Base-by-base conservation (phyloP, 2,797 vertebrate genomes). In the Neosalanx taihuensis region DNA sequence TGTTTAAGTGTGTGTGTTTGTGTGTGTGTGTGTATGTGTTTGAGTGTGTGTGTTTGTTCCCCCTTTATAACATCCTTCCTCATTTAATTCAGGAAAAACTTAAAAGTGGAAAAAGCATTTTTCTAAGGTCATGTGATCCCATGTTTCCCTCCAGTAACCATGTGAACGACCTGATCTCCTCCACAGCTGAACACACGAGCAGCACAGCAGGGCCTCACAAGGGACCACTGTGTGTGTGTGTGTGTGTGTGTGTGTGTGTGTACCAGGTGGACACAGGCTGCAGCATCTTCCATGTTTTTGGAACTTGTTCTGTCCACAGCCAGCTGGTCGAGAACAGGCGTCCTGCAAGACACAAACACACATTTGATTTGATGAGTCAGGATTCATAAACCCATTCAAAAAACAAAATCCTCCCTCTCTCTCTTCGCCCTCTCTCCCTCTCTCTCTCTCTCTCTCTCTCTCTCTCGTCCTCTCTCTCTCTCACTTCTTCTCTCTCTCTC, bases 181-280 rank as follows among this genome's bases (percentile, higher is more conserved):
- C 35, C 35, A 37, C 35, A 37, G 35, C 35, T 37, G 35, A 37
- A 37, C 6, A 37, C 35, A 9, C 6, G 6, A 35, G 6, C 33
- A 35, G 33, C 33, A 2, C 33, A 5, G 33, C 33, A n/a, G 0
- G 33, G 6, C 35, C 35, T 37, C 35, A 37, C n/a, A 4, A 7
- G 17, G 1, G 6, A 5, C 53, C 10, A n/a, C 53, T 56, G 53
- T 56, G 46, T 49, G 46, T 49, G 46, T 15, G 46, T 49, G 46
- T 49, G 15, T 5, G 12, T 68, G 3, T 60, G 61, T 53, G 59
- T 41, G 60, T 56, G 66, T 37, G 41, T 2, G 15, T n/a, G 4
- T 58, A 94, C 93, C 93, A 90, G 90, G 88, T 81, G 20, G 12
- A 87, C 93, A 94, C 83, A 86, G 91, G 1, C 78, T 69, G 78